phyloP scores from a whole-genome alignment of 2,113 vertebrate species.

The Neolamprologus sp. region DNA sequence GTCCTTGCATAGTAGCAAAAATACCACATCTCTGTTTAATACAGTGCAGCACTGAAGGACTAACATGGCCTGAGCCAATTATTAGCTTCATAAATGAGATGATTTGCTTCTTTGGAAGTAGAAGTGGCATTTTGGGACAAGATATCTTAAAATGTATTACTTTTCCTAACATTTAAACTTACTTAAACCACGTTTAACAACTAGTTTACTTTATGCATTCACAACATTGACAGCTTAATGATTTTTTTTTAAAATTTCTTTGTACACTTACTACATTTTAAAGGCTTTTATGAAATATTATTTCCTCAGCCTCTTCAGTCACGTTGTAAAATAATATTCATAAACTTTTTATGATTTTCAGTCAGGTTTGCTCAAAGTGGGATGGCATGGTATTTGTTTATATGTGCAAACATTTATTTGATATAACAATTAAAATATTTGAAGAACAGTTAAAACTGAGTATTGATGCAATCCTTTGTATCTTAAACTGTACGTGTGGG shows the following conservation, averaged over 20 bases:
- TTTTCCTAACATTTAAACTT: background rate
- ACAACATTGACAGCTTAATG: background rate
- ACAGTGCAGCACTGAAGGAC: background rate
- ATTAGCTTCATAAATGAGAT: background rate
- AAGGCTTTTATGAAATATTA: background rate
- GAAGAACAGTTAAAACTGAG: background rate
- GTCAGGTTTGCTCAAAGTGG: background rate
- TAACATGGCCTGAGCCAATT: background rate
- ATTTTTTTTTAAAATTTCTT: rapidly evolving
- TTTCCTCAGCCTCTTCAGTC: background rate
- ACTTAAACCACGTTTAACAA: background rate
- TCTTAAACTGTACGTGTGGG: background rate
- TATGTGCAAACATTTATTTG: background rate
- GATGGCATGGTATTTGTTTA: background rate
- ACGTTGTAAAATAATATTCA: background rate
- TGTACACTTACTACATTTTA: background rate
- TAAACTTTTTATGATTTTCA: background rate
- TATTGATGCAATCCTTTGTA: background rate
- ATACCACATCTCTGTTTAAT: background rate
- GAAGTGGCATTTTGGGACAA: background rate
- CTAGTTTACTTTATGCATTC: background rate
- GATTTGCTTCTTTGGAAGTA: background rate
- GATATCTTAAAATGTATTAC: background rate
- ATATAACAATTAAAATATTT: background rate
- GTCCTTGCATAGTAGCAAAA: background rate